These are phyloP conservation scores for Ambastaia sidthimunki DNA, from an alignment of 2,797 vertebrate species.

Conservation along the genomic window DNA sequence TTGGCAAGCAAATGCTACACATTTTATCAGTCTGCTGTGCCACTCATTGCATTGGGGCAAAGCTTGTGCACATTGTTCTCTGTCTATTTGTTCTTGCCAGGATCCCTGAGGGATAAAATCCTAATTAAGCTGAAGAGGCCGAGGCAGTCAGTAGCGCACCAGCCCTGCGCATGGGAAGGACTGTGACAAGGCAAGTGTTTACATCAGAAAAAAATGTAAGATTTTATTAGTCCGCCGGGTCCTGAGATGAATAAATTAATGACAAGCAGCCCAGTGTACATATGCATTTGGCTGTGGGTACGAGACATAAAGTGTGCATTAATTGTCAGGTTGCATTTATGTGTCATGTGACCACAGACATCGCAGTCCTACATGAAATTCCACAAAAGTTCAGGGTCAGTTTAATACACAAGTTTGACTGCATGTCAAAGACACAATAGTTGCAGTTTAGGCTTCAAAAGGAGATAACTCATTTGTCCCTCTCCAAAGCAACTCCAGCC, in stretches of 20 bases:
- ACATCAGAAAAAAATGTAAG: slow-evolving; percentile 65
- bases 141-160: slow-evolving; percentile 56
- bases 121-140: slow-evolving; percentile 79
- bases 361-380: background rate
- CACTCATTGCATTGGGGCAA: slow-evolving; percentile 29
- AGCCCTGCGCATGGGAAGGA: slow-evolving; percentile 67
- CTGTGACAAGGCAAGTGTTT: slow-evolving; percentile 52
- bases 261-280: slow-evolving; percentile 71
- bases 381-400: too few species aligned
- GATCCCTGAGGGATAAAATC: slow-evolving; percentile 67
- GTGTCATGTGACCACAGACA: background rate
- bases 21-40: slow-evolving; percentile 37
- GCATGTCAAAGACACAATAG: background rate
- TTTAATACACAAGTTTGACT: too few species aligned
- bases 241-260: slow-evolving; percentile 75
- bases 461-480: slow-evolving; percentile 7
- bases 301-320: slow-evolving; percentile 34
- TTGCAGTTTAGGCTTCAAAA: slow-evolving; percentile 6
- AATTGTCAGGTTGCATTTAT: slow-evolving; percentile 37
- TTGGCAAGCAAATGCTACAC: slow-evolving; percentile 12
- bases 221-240: slow-evolving; percentile 78
- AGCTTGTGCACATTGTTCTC: slow-evolving; percentile 51
- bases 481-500: background rate
- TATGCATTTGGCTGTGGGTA: slow-evolving; percentile 46
- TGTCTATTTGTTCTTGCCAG: slow-evolving; percentile 64